phyloP scores from a whole-genome alignment of 2,888 invertebrate genomes.

The Agriopis leucophaearia region DNA sequence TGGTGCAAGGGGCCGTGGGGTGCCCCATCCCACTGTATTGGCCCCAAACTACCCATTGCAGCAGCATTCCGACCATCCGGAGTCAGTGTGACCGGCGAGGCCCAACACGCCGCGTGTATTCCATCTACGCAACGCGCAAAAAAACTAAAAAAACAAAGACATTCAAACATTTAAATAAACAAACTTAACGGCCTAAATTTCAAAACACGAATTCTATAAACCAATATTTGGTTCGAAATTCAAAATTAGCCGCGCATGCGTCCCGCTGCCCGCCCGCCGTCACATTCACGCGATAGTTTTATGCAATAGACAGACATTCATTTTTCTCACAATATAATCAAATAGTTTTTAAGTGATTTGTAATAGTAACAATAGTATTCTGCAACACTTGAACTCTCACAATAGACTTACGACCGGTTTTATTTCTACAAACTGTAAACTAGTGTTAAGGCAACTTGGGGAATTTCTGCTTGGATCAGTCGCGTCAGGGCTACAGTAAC shows the following conservation, averaged over 20 bases:
- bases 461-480: conserved; percentile 81
- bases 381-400: conserved; percentile 84
- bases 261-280: conserved; percentile 77
- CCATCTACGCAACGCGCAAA: conserved; percentile 83
- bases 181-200: conserved; percentile 60
- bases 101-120: conserved; percentile 82
- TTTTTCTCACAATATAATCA: conserved; percentile 75
- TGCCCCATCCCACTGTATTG: conserved; percentile 64
- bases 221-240: conserved; percentile 73
- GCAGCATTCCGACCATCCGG: conserved; percentile 76
- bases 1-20: conserved; percentile 57
- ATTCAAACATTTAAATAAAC: conserved; percentile 49
- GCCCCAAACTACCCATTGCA: conserved; percentile 66
- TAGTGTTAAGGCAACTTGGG: conserved; percentile 84
- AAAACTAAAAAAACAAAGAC: conserved; percentile 55
- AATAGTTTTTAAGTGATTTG: conserved; percentile 83
- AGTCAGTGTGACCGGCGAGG: conserved; percentile 85
- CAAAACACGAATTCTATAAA: conserved; percentile 76
- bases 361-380: conserved; percentile 74
- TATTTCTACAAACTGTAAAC: conserved; percentile 77
- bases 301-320: conserved; percentile 83
- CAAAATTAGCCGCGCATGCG: conserved; percentile 83
- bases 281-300: conserved; percentile 84
- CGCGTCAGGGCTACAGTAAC: conserved; percentile 76
- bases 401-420: conserved; percentile 76